Base-by-base conservation (phyloP, 2,797 vertebrate species). In the Champsocephalus gunnari region DNA sequence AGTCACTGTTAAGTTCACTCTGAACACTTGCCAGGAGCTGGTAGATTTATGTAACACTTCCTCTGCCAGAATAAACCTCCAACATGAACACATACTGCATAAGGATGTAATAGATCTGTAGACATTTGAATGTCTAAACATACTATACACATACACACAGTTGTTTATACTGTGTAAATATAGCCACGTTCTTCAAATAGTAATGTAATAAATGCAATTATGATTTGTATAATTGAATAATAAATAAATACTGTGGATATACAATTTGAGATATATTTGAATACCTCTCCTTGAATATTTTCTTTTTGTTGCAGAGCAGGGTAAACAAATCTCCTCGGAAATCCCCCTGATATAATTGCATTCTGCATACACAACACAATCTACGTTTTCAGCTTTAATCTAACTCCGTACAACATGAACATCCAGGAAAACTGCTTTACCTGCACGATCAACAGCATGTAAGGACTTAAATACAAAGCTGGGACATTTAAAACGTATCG, bases 361-460 rank as follows among this genome's bases (percentile, higher is more conserved):
- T 57, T 62, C 49, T 45, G 44, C 43, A 67, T 24, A 44, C 41
- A 51, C 50, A 73, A 56, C 47, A 65, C 53, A 73, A 70, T 64
- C 49, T 77, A 73, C 38, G 28, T 75, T 80, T 80, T 53, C 16
- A 68, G 41, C 48, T 79, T 60, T 70, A 55, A 85, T 71, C 69
- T 50, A 43, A 66, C 14, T 70, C 70, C 6, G 58, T 50, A 54
- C 34, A 54, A 51, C 12, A 51, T 2, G 12, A 51, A 24, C 66
- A 55, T 56, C 3, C 49, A 11, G 10, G n/a, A 54, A 71, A 72
- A 72, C 58, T 43, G 45, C 56, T 71, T 76, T 14, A 87, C 76
- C 13, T 71, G n/a, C 54, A 67, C 12, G 63, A 64, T 69, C 56
- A 80, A 41, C 28, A 56, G 43, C 60, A 53, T 53, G 57, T 4